Percentiles rank a stretch among this genome's conserved stretches.
Evolutionary conservation across 2,797 vertebrate species (phyloP).

Genomic region (Falco berigora): DNA sequence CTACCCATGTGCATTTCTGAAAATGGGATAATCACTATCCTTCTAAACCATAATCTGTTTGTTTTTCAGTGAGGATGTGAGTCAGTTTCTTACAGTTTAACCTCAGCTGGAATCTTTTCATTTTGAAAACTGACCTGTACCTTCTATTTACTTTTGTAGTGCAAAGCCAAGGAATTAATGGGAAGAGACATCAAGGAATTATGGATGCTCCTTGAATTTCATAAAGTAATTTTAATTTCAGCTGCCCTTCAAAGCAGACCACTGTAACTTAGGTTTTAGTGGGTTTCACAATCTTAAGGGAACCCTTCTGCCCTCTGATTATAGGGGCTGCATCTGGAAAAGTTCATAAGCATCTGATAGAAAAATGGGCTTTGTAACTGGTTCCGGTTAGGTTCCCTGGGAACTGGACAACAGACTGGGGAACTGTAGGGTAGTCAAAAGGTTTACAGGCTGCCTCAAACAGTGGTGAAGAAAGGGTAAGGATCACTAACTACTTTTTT

Average conservation of each 20-base stretch:
- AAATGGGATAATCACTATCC: not conserved
- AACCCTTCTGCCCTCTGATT: not conserved
- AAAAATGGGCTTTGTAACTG: not conserved
- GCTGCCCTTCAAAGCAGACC: not conserved
- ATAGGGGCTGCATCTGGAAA: not conserved
- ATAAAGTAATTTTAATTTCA: not conserved
- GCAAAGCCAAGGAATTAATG: not conserved
- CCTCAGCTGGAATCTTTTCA: not conserved
- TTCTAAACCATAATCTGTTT: not conserved
- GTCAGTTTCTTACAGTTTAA: not conserved
- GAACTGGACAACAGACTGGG: not conserved
- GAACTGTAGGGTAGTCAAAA: not conserved
- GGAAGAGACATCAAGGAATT: not conserved
- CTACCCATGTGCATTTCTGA: not conserved
- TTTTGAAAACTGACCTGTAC: not conserved
- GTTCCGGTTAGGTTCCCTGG: not conserved
- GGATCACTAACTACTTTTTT: not conserved
- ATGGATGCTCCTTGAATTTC: not conserved
- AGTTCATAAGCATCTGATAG: not conserved
- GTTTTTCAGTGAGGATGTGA: not conserved
- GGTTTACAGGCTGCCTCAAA: not conserved
- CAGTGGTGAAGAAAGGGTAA: not conserved
- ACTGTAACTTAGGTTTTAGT: not conserved
- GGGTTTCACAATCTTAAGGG: not conserved
- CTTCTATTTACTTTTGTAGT: not conserved